Evolutionary conservation across 2,113 vertebrate species (phyloP), one percentile per base, ranked within the genome.

Genomic region (Salvator merianae): DNA sequence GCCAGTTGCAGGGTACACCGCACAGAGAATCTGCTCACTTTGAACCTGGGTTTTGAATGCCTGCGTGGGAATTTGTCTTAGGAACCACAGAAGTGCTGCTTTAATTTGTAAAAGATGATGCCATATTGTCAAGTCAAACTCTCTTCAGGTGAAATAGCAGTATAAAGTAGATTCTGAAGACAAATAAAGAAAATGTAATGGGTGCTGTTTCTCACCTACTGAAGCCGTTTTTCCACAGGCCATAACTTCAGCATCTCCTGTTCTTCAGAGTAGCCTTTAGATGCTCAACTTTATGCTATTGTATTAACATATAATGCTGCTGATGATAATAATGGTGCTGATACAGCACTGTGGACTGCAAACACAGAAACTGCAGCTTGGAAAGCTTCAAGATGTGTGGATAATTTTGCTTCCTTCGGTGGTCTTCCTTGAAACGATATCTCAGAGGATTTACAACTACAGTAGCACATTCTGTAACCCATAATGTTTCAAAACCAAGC

Each of bases 401-500:
- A 71, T 73, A 85, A 81, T 84, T 90, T 89, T 43, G 79, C 77
- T 90, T 78, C 77, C 90, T 83, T 89, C 72, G 87, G n/a, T 89
- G 84, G 38, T 90, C 40, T 90, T 84, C 81, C 43, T 77, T 90
- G 92, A 92, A 91, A 87, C 81, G 75, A 86, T 50, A 82, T 89
- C 81, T 91, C 40, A 77, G 82, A 83, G 77, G 50, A 50, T 79
- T 90, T 92, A 32, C 81, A 69, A 88, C 47, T 47, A 47, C 86
- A 91, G 28, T 82, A 92, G 90, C 91, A 91, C 90, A 88, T 87
- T 88, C 77, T 92, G 84, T 50, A 88, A 83, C 68, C 71, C 12
- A 77, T 89, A 84, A 74, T 24, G 79, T 40, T 38, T 14, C 53
- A 40, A 0, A 87, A 86, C 34, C 8, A 73, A 89, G 63, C 79